Evolutionary conservation across 2,113 vertebrate species (phyloP), one percentile per base, ranked within the genome.

Genomic region (Ceratotherium simum): DNA sequence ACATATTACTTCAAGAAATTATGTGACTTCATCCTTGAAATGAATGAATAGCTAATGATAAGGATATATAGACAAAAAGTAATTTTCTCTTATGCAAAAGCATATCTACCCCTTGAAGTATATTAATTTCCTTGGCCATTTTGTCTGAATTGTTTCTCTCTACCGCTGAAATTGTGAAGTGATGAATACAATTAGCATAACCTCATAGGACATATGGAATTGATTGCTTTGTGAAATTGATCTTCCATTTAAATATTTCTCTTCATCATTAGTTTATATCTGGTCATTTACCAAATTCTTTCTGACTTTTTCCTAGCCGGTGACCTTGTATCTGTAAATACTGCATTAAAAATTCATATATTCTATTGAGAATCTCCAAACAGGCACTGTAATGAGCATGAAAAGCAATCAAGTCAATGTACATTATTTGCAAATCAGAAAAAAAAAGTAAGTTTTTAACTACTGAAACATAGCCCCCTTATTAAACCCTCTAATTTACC

Each of bases 391-490:
- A 82, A 84, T 78, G 13, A 95, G 42, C 6, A 91, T 65, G n/a
- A 90, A 96, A 97, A 64, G 8, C 14, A 76, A 62, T 69, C 21
- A 92, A 65, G 13, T 76, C 39, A 80, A 79, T 58, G 6, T 62
- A 70, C 60, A 67, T 75, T 85, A 82, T 89, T 96, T 75, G 11
- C 36, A 93, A 96, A 87, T 70, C 6, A 9, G 17, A 69, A 93
- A 81, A 64, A 91, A 94, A 76, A 70, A n/a, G 23, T 79, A 46
- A 94, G 23, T 70, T 90, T 80, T 97, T 86, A 90, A 86, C 17
- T 82, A 89, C 16, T 62, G 21, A 82, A 90, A 56, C 33, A 88
- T 48, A 60, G 17, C 27, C 5, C 1, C 14, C 13, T 79, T 93
- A 85, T 78, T 87, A 81, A 91, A n/a, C 60, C 3, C 29, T 76